Conservation (phyloP, 2,113 vertebrate species). For the Alces alces region DNA sequence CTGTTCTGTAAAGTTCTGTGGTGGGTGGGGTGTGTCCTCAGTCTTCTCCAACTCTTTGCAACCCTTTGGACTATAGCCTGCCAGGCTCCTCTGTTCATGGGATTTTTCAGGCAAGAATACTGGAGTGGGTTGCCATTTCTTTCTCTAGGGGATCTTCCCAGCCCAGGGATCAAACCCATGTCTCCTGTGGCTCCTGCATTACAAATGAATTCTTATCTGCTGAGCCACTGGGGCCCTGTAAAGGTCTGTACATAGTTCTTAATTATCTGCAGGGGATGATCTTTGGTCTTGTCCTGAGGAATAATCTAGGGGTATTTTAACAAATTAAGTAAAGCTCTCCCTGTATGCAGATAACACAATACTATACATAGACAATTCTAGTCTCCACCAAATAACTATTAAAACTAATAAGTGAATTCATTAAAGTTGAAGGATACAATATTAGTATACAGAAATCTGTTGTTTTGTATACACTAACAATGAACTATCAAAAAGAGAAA, state of each 20-base stretch:
- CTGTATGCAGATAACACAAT: not conserved
- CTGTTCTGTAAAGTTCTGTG: not conserved
- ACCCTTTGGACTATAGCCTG: not conserved
- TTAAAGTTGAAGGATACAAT: not conserved
- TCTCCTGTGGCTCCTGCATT: not conserved
- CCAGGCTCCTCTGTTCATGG: not conserved
- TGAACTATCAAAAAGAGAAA: not conserved
- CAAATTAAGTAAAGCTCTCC: slow-evolving; percentile 38
- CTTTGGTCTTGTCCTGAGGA: slow-evolving; percentile 39
- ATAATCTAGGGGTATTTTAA: slow-evolving; percentile 40
- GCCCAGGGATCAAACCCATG: not conserved
- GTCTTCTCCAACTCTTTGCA: not conserved
- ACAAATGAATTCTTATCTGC: not conserved
- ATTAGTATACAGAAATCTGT: not conserved
- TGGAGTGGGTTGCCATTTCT: not conserved
- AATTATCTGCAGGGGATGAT: not conserved
- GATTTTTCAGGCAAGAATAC: not conserved
- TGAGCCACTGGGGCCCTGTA: not conserved
- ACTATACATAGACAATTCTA: not conserved
- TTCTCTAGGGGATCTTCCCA: not conserved
- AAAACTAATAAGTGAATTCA: not conserved
- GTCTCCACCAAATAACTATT: not conserved
- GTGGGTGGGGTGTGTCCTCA: not conserved
- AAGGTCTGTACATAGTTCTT: not conserved
- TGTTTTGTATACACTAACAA: not conserved